Evolutionary conservation across 92 coral and sea anemone genomes (phyloP), one percentile per base, ranked within the genome.

Genomic region (Heteractis magnifica): DNA sequence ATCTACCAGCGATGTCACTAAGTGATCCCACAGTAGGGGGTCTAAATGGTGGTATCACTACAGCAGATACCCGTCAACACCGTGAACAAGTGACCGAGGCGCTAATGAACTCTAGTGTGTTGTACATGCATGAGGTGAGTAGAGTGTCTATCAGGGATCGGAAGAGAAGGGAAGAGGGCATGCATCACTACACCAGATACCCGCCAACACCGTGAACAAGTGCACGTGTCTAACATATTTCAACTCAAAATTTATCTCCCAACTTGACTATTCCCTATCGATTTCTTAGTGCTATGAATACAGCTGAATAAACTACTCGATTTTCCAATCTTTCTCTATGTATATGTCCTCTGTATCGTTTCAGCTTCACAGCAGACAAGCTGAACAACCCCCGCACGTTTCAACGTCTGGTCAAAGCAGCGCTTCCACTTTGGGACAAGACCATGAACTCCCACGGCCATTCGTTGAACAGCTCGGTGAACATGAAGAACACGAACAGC

Each of bases 121-220:
- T 96, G 92, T 96, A 94, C 79, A 92, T 94, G 88, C 99, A 96
- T 75, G 87, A 96, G 95, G 99, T 96, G 75, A 71, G 83, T 4
- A n/a, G 10, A 65, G 72, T 18, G 58, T 53, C 58, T 53, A 12
- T 53, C 58, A 8, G 58, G 5, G 13, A 1, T 53, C 58, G 13
- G 10, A 53, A 34, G 44, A 34, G 44, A 34, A 34, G 44, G 44
- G 44, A 34, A 34, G 44, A 34, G 44, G 44, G 3, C 44, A 34
- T 34, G 93, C 10, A 89, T 88, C 65, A 86, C 89, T 52, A 77
- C 90, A 50, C 94, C 94, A 65, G 92, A 72, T 52, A 89, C 97
- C 59, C 91, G 91, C 12, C 87, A 83, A 15, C 91, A 88, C 84
- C 97, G 88, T 82, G 94, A 92, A 77, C 94, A 94, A 82, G 88